phyloP scores from a whole-genome alignment of 2,888 invertebrate species.

The Erebia epiphron region DNA sequence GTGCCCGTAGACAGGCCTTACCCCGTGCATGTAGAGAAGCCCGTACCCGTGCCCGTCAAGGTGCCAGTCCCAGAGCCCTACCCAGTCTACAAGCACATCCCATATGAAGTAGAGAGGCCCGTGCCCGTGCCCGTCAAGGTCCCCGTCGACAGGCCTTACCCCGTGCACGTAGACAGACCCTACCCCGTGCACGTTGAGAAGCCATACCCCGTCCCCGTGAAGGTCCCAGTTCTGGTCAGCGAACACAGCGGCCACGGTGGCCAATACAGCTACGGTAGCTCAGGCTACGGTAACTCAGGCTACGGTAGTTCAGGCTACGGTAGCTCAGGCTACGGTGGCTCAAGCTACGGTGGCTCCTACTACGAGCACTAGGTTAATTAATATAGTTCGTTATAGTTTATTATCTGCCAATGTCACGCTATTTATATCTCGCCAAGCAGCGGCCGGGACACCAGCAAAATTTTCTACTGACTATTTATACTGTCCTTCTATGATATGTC shows the following conservation, averaged over 20 bases:
- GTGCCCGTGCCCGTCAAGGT: constrained; percentile 86
- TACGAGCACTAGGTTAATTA: constrained; percentile 66
- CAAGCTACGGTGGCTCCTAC: constrained; percentile 52
- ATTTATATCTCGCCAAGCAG: constrained; percentile 62
- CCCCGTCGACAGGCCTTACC: constrained; percentile 85
- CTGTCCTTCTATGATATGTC: constrained; percentile 71
- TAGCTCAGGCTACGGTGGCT: constrained; percentile 48
- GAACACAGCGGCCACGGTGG: constrained; percentile 52
- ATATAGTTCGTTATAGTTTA: constrained; percentile 54
- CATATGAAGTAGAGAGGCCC: constrained; percentile 83
- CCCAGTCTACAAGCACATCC: constrained; percentile 86
- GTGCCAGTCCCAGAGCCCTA: constrained; percentile 83
- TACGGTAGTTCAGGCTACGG: constrained; percentile 55
- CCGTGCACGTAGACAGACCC: constrained; percentile 79
- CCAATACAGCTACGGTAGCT: constrained; percentile 35
- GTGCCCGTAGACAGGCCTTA: constrained; percentile 85
- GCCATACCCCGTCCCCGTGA: constrained; percentile 82
- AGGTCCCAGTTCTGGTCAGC: constrained; percentile 71
- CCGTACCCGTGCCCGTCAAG: constrained; percentile 79
- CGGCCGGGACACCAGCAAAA: constrained; percentile 73
- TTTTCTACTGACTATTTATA: constrained; percentile 67
- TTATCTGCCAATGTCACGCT: constrained; percentile 58
- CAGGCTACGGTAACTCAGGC: constrained; percentile 27
- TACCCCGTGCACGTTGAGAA: constrained; percentile 78
- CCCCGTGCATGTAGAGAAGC: constrained; percentile 80